Conservation (phyloP, 2,888 invertebrate species). For the Eledona agricola region DNA sequence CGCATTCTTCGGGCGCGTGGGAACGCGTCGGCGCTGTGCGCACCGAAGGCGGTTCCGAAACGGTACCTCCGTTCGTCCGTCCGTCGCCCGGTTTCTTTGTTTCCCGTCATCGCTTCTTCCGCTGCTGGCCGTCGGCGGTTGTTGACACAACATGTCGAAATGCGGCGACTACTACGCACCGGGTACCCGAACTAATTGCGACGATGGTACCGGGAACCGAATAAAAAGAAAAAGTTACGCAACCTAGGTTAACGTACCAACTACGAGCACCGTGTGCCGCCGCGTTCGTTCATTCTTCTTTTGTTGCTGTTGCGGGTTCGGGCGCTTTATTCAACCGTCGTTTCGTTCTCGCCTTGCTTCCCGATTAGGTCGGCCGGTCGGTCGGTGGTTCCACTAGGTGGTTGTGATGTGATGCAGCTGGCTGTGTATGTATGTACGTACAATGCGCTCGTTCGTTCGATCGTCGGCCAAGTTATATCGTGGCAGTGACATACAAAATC, state of each 20-base stretch:
- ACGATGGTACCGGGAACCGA: constrained; percentile 10
- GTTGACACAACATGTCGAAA: constrained; percentile 46
- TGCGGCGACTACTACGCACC: constrained; percentile 14
- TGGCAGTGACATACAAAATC: too few relatives aligned
- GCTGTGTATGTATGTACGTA: too few relatives aligned
- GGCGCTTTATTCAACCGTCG: constrained; percentile 9
- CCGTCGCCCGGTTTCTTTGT: constrained; percentile 30
- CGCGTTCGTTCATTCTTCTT: constrained; percentile 5
- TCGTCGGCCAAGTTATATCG: too few relatives aligned
- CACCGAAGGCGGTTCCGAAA: constrained; percentile 35
- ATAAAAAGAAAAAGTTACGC: constrained; percentile 9
- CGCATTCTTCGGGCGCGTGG: constrained; percentile 63
- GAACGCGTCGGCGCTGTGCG: constrained; percentile 59
- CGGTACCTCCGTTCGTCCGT: constrained; percentile 33
- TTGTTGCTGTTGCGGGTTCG: constrained; percentile 17
- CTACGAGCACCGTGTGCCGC: too few relatives aligned
- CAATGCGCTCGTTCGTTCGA: too few relatives aligned
- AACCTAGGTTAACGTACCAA: constrained; percentile 8
- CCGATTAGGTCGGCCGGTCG: too few relatives aligned
- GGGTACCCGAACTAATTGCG: constrained; percentile 26
- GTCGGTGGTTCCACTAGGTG: too few relatives aligned
- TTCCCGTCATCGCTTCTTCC: constrained; percentile 26
- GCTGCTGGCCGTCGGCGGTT: constrained; percentile 24
- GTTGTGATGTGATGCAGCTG: too few relatives aligned
- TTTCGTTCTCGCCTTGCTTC: constrained; percentile 1